A percentile compares a stretch with the other conserved stretches of the same genome.
Evolutionary conservation across 2,797 vertebrate genomes (phyloP).

Genomic region (Phrynocephalus vlangalii): DNA sequence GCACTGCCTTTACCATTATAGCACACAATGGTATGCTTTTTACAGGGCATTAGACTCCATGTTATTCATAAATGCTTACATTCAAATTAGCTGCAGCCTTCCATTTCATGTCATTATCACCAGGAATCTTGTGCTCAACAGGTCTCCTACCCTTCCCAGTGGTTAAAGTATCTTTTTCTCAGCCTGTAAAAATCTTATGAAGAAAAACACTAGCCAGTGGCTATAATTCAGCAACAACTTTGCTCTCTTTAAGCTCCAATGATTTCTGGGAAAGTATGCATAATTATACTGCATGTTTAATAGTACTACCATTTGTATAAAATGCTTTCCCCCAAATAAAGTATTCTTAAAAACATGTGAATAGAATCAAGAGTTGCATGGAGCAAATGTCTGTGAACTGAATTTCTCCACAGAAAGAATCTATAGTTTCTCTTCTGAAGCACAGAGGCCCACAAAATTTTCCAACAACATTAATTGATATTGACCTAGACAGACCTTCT

Average conservation of each 20-base stretch:
- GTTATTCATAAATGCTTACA: background rate
- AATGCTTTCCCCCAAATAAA: background rate
- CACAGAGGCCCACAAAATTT: too few species aligned
- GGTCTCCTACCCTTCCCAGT: background rate
- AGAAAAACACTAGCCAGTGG: background rate
- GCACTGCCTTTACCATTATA: background rate
- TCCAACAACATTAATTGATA: too few species aligned
- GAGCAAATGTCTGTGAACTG: background rate
- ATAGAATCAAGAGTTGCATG: background rate
- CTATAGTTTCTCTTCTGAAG: background rate
- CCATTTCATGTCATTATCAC: background rate
- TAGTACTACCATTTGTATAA: background rate
- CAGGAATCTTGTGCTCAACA: background rate
- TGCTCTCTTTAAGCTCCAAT: background rate
- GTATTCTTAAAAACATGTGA: background rate
- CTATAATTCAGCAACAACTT: background rate
- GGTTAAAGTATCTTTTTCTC: background rate
- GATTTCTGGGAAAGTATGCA: background rate
- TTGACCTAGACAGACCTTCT: too few species aligned
- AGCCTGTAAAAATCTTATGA: background rate
- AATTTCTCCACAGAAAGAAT: background rate
- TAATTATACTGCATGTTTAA: background rate
- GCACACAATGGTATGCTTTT: background rate
- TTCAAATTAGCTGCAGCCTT: background rate
- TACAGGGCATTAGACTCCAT: constrained; percentile 54